Percentiles rank a stretch among this genome's conserved stretches.
These are phyloP conservation scores for Anthoptus insignis DNA, from an alignment of 2,888 invertebrate genomes.

Conservation along the genomic window DNA sequence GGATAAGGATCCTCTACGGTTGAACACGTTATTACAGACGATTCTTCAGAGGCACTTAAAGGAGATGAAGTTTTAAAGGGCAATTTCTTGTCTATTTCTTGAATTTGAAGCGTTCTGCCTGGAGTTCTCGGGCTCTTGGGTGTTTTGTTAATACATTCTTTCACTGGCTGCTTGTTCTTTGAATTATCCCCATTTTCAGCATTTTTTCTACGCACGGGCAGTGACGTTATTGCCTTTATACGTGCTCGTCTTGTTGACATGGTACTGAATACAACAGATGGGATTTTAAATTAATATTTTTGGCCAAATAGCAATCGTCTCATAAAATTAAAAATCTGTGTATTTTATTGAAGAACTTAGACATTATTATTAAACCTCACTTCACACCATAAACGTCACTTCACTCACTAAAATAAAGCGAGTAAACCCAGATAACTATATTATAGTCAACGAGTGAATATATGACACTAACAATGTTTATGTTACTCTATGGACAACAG, in stretches of 20 bases:
- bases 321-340: no score
- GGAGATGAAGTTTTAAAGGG: constrained; percentile 35
- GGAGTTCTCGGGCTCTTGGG: constrained; percentile 61
- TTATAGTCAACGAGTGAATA: no score
- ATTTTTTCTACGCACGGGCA: constrained; percentile 85
- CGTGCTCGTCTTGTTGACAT: constrained; percentile 90
- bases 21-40: constrained; percentile 14
- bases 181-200: constrained; percentile 58
- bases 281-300: neutral
- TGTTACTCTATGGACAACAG: no score
- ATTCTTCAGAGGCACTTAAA: neutral
- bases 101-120: constrained; percentile 42
- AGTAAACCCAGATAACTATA: no score
- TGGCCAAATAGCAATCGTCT: no score
- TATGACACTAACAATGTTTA: no score
- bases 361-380: no score
- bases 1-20: constrained; percentile 27
- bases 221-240: constrained; percentile 91
- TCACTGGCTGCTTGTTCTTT: constrained; percentile 55
- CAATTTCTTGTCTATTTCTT: constrained; percentile 49
- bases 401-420: no score
- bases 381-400: no score
- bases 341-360: no score
- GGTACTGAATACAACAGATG: neutral
- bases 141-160: constrained; percentile 55